Evolutionary conservation across 2,888 invertebrate genomes (phyloP).

Genomic region (Netelia melanura): DNA sequence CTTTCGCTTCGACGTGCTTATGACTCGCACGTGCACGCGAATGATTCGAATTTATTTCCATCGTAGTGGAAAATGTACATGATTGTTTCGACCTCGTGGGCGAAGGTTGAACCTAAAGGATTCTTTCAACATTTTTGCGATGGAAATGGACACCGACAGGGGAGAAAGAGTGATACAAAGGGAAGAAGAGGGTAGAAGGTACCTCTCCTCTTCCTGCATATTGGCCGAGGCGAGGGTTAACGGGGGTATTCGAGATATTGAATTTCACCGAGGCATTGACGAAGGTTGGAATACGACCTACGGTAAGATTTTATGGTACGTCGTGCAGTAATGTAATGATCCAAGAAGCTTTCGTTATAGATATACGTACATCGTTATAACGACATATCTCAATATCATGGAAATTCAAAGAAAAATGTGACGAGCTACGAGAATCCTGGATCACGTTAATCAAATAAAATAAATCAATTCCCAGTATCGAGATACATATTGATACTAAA

Average conservation of each 20-base stretch:
- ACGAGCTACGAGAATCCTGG: no score
- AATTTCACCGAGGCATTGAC: slow-evolving; percentile 70
- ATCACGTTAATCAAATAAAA: no score
- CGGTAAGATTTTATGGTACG: background rate
- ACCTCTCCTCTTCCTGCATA: slow-evolving; percentile 14
- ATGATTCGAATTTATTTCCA: slow-evolving; percentile 79
- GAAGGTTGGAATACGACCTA: slow-evolving; percentile 66
- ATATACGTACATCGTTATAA: no score
- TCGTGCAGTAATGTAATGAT: no score
- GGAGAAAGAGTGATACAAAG: slow-evolving; percentile 18
- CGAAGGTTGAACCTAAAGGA: slow-evolving; percentile 64
- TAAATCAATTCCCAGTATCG: no score
- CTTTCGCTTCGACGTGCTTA: background rate
- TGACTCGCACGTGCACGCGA: slow-evolving; percentile 37
- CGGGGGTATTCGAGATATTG: slow-evolving; percentile 70
- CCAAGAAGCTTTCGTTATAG: no score
- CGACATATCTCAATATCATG: no score
- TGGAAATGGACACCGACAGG: slow-evolving; percentile 35
- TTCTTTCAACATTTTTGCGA: slow-evolving; percentile 40
- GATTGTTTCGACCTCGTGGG: slow-evolving; percentile 78
- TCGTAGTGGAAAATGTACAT: slow-evolving; percentile 78
- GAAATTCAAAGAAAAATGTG: no score
- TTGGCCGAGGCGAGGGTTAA: slow-evolving; percentile 31
- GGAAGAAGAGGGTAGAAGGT: background rate
- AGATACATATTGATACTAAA: no score